Evolutionary conservation across 2,888 invertebrate genomes (phyloP).

Genomic region (Drosophila neonasuta): DNA sequence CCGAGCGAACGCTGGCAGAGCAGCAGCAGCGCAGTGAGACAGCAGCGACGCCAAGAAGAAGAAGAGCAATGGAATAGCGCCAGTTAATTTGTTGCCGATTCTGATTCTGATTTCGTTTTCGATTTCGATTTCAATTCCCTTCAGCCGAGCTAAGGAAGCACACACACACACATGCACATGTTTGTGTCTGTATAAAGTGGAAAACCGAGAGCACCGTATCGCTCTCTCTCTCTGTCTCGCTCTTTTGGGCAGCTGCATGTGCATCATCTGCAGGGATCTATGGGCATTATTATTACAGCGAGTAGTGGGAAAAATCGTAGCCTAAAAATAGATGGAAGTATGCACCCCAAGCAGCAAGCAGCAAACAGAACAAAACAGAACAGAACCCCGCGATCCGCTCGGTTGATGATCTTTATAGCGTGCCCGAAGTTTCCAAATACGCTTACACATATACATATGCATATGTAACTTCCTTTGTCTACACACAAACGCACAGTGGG

Average conservation of each 20-base stretch:
- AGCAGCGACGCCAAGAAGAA: not conserved
- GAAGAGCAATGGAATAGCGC: slow-evolving; percentile 35
- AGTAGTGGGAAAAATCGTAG: slow-evolving; percentile 75
- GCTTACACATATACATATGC: not conserved
- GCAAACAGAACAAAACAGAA: not conserved
- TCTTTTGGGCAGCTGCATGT: slow-evolving; percentile 22
- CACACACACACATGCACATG: slow-evolving; percentile 3
- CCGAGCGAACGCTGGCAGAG: slow-evolving; percentile 34
- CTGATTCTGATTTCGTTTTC: slow-evolving; percentile 39
- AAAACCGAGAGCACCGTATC: not conserved
- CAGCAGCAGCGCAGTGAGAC: slow-evolving; percentile 18
- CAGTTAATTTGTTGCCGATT: slow-evolving; percentile 53
- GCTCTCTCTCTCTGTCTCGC: slow-evolving; percentile 1
- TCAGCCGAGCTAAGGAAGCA: slow-evolving; percentile 50
- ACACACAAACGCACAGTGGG: too few relatives aligned
- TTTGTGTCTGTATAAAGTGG: slow-evolving; percentile 16
- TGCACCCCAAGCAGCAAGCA: slow-evolving; percentile 54
- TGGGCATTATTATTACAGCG: slow-evolving; percentile 52
- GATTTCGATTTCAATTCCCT: slow-evolving; percentile 48
- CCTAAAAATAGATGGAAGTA: slow-evolving; percentile 64
- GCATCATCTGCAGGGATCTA: slow-evolving; percentile 53
- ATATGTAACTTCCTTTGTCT: slow-evolving; percentile 9
- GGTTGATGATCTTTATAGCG: slow-evolving; percentile 61
- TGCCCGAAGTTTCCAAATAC: slow-evolving; percentile 9
- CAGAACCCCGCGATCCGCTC: slow-evolving; percentile 19